Evolutionary conservation across 2,888 invertebrate species (phyloP), one percentile per base, ranked within the genome.

Genomic region (Seira ritae): DNA sequence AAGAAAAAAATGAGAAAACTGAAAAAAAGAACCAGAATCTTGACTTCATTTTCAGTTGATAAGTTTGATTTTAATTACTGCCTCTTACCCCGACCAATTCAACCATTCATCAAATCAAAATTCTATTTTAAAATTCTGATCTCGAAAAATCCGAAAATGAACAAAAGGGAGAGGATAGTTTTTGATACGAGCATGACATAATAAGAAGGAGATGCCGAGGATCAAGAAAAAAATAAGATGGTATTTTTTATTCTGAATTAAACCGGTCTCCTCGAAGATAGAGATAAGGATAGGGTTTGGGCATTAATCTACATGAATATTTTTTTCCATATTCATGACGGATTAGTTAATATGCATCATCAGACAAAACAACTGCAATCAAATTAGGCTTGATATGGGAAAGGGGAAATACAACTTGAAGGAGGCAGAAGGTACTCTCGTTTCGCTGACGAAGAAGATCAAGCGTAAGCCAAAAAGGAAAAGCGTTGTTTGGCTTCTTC

Each of bases 31-130:
- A 66, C 17, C 66, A 10, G 20, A 23, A 68, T 23, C 23, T 66
- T 6, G 23, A 4, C 46, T 31, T 19, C 67, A 66, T 62, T 69
- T 78, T 68, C 42, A 42, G 6, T 68, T 80, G 79, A 80, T 80
- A 73, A 72, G 73, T 73, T 80, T 24, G 60, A 72, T 80, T 80
- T 80, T 80, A 80, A 80, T 80, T 80, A 80, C 79, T 72, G 68
- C 37, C 50, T 78, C 46, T 19, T n/a, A 37, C 42, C 42, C 42
- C n/a, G 31, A 23, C 71, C 42, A 42, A 71, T 23, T 72, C 24
- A 78, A 71, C 71, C 66, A 71, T 78, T 78, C 77, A 79, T 72
- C 79, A 72, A 72, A 66, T 42, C 42, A 6, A 42, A n/a, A 42
- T 24, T 10, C 71, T 72, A 79, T 72, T 79, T 79, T 79, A 72